Evolutionary conservation across 2,113 vertebrate species (phyloP).

Genomic region (Bujurquina vittata): DNA sequence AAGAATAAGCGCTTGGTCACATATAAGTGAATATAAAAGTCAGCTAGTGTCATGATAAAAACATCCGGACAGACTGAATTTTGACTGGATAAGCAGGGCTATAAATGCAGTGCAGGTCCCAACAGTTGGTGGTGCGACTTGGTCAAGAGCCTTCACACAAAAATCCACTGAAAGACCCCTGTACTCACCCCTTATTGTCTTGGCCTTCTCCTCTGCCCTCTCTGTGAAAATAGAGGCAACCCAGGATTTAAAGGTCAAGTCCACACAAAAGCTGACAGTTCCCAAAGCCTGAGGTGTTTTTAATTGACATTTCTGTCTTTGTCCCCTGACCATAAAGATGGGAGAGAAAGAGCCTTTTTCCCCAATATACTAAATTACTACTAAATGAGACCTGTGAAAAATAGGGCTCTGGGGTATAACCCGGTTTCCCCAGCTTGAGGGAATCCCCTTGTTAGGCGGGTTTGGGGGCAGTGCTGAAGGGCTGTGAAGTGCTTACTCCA

Average conservation of each 20-base stretch:
- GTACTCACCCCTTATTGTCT: conserved; percentile 66
- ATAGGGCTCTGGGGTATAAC: conserved; percentile 66
- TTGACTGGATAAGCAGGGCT: conserved; percentile 37
- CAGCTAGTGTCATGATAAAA: conserved; percentile 21
- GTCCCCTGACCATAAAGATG: conserved; percentile 69
- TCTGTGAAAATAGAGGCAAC: conserved; percentile 79
- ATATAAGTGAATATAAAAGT: conserved; percentile 2
- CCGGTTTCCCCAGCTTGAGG: conserved; percentile 69
- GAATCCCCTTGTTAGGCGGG: conserved; percentile 75
- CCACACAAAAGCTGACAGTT: conserved; percentile 76
- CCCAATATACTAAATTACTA: conserved; percentile 76
- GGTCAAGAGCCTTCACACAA: conserved; percentile 72
- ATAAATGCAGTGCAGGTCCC: conserved; percentile 52
- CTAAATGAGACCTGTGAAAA: conserved; percentile 77
- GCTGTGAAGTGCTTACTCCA: conserved; percentile 78
- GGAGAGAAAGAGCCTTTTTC: conserved; percentile 51
- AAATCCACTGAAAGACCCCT: conserved; percentile 64
- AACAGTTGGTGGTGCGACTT: conserved; percentile 66
- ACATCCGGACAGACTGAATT: conserved; percentile 45
- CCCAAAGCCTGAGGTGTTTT: conserved; percentile 78
- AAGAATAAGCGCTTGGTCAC: background rate
- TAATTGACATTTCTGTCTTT: conserved; percentile 83
- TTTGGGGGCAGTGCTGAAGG: conserved; percentile 65
- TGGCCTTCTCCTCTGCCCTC: conserved; percentile 62
- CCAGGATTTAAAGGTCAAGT: conserved; percentile 84